A percentile compares a stretch with the other conserved stretches of the same genome.
Conservation (phyloP, 2,797 vertebrate genomes). For the Crocidura indochinensis region DNA sequence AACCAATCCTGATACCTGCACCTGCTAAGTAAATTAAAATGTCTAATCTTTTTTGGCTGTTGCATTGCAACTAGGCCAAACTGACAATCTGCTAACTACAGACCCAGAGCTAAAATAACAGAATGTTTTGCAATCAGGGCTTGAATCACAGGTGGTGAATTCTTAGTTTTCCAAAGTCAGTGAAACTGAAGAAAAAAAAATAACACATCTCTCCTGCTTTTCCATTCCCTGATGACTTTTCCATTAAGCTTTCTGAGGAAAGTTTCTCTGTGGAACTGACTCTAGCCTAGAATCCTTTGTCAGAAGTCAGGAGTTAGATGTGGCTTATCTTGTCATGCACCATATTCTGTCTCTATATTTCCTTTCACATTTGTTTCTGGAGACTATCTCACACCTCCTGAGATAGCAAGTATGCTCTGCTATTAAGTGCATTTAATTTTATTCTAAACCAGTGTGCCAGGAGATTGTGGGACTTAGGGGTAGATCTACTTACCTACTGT, state of each 20-base stretch:
- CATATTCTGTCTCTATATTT: not conserved
- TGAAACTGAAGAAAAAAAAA: conserved; percentile 65
- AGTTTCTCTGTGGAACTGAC: not conserved
- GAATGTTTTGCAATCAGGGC: conserved; percentile 69
- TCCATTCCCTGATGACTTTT: not conserved
- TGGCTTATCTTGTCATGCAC: not conserved
- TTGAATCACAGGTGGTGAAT: conserved; percentile 59
- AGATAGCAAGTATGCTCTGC: not conserved
- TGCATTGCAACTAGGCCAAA: conserved; percentile 11
- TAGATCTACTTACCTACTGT: no score
- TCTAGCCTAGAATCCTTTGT: not conserved
- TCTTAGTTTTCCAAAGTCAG: conserved; percentile 57
- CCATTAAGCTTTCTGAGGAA: not conserved
- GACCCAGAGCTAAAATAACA: conserved; percentile 71
- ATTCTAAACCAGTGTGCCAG: not conserved
- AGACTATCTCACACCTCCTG: not conserved
- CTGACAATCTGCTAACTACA: conserved; percentile 76
- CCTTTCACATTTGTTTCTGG: not conserved
- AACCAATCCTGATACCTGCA: conserved; percentile 37
- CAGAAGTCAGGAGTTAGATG: not conserved
- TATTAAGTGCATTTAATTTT: not conserved
- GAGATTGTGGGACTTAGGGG: not conserved
- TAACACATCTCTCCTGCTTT: not conserved
- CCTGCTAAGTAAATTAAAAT: conserved; percentile 80
- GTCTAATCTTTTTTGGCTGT: conserved; percentile 69